phyloP scores from a whole-genome alignment of 2,888 invertebrate genomes.

The Isotomurus palustris region DNA sequence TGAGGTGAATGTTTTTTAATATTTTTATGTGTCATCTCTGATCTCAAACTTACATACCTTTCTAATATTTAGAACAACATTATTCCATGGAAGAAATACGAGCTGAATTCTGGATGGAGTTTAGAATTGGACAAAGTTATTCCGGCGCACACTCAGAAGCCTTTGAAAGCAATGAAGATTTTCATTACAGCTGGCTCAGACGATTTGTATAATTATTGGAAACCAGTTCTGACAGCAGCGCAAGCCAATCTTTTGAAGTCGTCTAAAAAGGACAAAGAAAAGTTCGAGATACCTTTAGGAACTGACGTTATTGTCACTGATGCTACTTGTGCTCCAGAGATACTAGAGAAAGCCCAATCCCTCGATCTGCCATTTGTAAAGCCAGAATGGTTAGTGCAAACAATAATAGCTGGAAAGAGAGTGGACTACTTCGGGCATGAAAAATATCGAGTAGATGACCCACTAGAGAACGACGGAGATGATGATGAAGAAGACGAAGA shows the following conservation, averaged over 20 bases:
- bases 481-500: constrained; percentile 7
- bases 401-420: constrained; percentile 38
- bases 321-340: constrained; percentile 25
- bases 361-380: constrained; percentile 37
- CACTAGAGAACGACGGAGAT: constrained; percentile 12
- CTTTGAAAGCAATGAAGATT: constrained; percentile 38
- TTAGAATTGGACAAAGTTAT: constrained; percentile 35
- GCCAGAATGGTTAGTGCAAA: constrained; percentile 46
- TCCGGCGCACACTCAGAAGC: constrained; percentile 34
- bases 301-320: constrained; percentile 40
- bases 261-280: constrained; percentile 21
- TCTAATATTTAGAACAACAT: constrained; percentile 26
- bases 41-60: not conserved
- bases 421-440: constrained; percentile 31
- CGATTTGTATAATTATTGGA: constrained; percentile 44
- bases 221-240: constrained; percentile 42
- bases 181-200: constrained; percentile 41
- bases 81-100: constrained; percentile 31
- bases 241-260: constrained; percentile 38
- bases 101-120: constrained; percentile 39
- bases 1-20: constrained; percentile 36
- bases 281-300: constrained; percentile 26
- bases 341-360: constrained; percentile 21
- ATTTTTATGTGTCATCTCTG: not conserved
- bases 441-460: constrained; percentile 21